These are phyloP conservation scores for Andrena hattorfiana DNA, from an alignment of 2,888 invertebrate genomes.

Conservation along the genomic window DNA sequence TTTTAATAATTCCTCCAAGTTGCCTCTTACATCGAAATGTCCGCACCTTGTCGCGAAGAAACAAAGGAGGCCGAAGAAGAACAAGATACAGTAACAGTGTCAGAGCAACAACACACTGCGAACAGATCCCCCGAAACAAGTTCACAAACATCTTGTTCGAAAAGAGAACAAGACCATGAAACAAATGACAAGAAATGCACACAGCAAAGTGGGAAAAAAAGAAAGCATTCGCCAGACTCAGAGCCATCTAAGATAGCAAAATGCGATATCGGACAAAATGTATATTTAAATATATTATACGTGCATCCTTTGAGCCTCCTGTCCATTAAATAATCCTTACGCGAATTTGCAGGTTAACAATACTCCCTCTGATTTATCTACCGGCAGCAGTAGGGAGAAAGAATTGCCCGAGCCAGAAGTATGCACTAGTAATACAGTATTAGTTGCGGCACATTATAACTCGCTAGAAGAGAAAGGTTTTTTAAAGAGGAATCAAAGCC, in stretches of 20 bases:
- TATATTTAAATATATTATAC: constrained; percentile 17
- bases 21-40: constrained; percentile 35
- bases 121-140: not conserved
- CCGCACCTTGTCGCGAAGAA: constrained; percentile 13
- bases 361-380: constrained; percentile 75
- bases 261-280: constrained; percentile 27
- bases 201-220: constrained; percentile 1
- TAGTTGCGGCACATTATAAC: constrained; percentile 98
- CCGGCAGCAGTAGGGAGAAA: constrained; percentile 64
- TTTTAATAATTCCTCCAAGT: constrained; percentile 7
- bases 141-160: not conserved
- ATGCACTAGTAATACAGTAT: constrained; percentile 85
- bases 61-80: constrained; percentile 35
- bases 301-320: not conserved
- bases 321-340: not conserved
- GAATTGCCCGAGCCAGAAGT: constrained; percentile 44
- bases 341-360: constrained; percentile 45
- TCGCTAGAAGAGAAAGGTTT: constrained; percentile 93
- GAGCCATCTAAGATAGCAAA: constrained; percentile 24
- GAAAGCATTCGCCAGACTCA: constrained; percentile 28
- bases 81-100: constrained; percentile 1
- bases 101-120: not conserved
- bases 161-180: not conserved
- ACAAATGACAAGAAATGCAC: not conserved
- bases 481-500: constrained; percentile 92